Base-by-base conservation (phyloP, 2,888 invertebrate genomes). In the Ormyrus rosae region DNA sequence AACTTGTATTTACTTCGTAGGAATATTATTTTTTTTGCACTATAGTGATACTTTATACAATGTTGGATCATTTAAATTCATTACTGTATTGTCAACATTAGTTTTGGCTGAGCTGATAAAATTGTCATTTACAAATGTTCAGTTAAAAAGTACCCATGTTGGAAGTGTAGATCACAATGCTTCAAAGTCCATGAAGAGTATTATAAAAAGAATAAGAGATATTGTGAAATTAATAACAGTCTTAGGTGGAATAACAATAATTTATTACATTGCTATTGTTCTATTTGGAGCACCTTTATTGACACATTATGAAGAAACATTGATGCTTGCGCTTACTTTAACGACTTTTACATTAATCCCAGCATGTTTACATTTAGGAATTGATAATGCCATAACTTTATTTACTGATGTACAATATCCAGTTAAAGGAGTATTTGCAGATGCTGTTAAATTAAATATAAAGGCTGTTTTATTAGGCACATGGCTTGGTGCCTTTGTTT, bases 401-500 rank as follows among this genome's bases (percentile, higher is more conserved):
- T 85, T 94, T 73, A 92, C 92, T 84, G 93, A 93, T 53, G 87
- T 93, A 10, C 92, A 91, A 78, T 88, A 89, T 53, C 92, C 91
- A 83, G 87, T 88, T 9, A 85, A 88, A 0, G 83, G 86, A 56
- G 83, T 83, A 10, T 90, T 92, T 7, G 92, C 91, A 34, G 92
- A 93, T 82, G 92, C 93, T 8, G 87, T 93, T 8, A 89, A 92
- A 61, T 92, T 93, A 69, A 93, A 94, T 91, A 90, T 94, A 68
- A 92, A 94, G 75, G 91, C 92, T 60, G 93, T 94, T 0, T 88
- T 96, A 10, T 89, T 95, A 53, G 97, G 97, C 4, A 94, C 96
- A 6, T 97, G 97, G 97, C 87, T 96, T 1, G 96, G 97, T 6
- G 96, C 96, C 4, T 93, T 96, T 78, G 95, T 96, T 0, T 96